phyloP scores from a whole-genome alignment of 1,140 invertebrate species.

The Caenorhabditis brenneri region DNA sequence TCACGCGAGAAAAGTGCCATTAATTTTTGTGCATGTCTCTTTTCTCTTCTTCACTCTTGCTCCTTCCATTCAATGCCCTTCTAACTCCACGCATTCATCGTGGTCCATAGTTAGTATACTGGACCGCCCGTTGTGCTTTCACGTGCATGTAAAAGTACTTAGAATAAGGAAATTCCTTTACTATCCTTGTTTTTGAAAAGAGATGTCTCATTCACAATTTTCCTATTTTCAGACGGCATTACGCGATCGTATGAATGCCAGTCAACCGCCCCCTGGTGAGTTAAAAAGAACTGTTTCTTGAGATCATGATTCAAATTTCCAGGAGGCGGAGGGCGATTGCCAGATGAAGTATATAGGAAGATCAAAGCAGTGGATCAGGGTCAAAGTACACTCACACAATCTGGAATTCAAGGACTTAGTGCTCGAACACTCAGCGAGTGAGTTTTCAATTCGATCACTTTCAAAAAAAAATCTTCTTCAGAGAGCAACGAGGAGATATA shows the following conservation, averaged over 20 bases:
- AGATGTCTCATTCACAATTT: too few relatives aligned
- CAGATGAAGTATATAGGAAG: conserved; percentile 48
- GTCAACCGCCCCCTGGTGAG: conserved; percentile 49
- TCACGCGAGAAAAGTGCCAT: conserved; percentile 14
- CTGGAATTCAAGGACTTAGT: conserved; percentile 56
- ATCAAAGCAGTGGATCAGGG: conserved; percentile 58
- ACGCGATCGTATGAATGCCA: conserved; percentile 41
- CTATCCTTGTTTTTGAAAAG: too few relatives aligned
- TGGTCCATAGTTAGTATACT: neutral
- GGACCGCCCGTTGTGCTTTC: conserved; percentile 28
- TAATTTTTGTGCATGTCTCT: neutral
- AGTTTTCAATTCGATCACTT: conserved; percentile 16
- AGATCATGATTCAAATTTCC: too few relatives aligned
- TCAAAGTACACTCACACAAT: conserved; percentile 55
- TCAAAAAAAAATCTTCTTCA: neutral
- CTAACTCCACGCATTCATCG: conserved; percentile 24
- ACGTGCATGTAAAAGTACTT: conserved; percentile 22
- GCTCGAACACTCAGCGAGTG: conserved; percentile 56
- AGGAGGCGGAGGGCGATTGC: conserved; percentile 47
- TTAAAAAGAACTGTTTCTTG: too few relatives aligned
- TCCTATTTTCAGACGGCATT: conserved; percentile 25
- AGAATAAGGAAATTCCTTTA: neutral
- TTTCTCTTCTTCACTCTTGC: neutral
- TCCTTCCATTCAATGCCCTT: conserved; percentile 1
- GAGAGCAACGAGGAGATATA: conserved; percentile 51